Conservation (phyloP, 2,797 vertebrate species). For the Cyclura pinguis region DNA sequence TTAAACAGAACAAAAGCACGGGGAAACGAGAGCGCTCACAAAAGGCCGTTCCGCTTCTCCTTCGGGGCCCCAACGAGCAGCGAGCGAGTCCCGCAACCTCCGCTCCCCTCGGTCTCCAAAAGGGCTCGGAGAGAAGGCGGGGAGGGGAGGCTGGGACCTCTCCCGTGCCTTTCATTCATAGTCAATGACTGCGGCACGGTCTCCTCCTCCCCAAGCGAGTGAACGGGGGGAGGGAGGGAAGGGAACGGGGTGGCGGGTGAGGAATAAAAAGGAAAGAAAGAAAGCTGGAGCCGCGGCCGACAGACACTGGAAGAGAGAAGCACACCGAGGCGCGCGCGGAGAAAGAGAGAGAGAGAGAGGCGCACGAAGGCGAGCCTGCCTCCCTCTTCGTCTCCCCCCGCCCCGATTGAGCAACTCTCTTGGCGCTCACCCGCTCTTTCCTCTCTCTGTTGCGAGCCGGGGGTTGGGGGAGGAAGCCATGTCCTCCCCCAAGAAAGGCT, state of each 20-base stretch:
- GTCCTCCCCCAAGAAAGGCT: slow-evolving; percentile 86
- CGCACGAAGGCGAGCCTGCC: no score
- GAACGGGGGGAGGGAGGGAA: slow-evolving; percentile 2
- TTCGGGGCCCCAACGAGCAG: no score
- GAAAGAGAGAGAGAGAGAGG: no score
- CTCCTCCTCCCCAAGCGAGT: slow-evolving; percentile 20
- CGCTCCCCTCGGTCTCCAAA: not conserved
- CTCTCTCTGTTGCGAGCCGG: slow-evolving; percentile 32
- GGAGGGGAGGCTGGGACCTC: not conserved
- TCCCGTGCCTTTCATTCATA: not conserved
- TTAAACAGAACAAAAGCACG: no score
- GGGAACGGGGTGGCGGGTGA: not conserved
- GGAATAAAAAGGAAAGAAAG: no score
- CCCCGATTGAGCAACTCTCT: slow-evolving; percentile 5
- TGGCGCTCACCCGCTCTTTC: not conserved
- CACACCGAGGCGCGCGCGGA: no score
- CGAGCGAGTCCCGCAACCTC: not conserved
- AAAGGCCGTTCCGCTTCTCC: no score
- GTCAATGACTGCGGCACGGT: not conserved
- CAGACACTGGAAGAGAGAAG: not conserved
- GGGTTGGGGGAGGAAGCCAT: slow-evolving; percentile 69
- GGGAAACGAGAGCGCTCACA: no score
- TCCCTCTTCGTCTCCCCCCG: not conserved
- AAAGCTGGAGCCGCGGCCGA: not conserved
- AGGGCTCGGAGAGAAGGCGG: not conserved